Evolutionary conservation across 2,888 invertebrate genomes (phyloP), one percentile per base, ranked within the genome.

Genomic region (Germaria angustata): DNA sequence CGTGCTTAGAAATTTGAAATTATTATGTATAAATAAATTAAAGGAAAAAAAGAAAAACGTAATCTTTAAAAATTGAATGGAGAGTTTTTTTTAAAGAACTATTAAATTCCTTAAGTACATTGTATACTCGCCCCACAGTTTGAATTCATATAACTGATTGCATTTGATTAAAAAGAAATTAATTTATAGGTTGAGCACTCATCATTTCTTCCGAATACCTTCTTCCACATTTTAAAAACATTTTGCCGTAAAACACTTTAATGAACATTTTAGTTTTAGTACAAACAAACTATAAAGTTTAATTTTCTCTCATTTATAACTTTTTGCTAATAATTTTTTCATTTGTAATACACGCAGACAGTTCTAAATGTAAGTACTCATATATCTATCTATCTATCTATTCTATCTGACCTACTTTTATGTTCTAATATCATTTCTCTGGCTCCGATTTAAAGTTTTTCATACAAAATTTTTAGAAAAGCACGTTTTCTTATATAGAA

Each of bases 301-400:
- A 55, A 36, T 13, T 61, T 61, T 53, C 51, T 41, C 41, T 51
- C 28, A 34, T 65, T 41, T 46, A 81, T 75, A 79, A 84, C 77
- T 85, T 75, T 84, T 75, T 76, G 79, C 75, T 73, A 85, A 86
- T 80, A 76, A 85, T 73, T 87, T 87, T 87, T 86, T 85, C 86
- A 87, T 87, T 87, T 87, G 81, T 88, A 87, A 87, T 87, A 87
- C 88, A 87, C 88, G 89, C 91, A 90, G 90, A 88, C 88, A 89
- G 87, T 86, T 90, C 90, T 69, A 90, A 91, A 89, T 91, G 90
- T 90, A 90, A 90, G 90, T 90, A n/a, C n/a, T n/a, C n/a, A n/a
- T n/a, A 90, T 86, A 76, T 84, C n/a, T 46, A 8, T 66, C 13
- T n/a, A n/a, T n/a, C 28, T 53, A 15, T 51, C 15, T 66, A 55